phyloP scores from a whole-genome alignment of 1,140 invertebrate species.

The Danaus melanippus region DNA sequence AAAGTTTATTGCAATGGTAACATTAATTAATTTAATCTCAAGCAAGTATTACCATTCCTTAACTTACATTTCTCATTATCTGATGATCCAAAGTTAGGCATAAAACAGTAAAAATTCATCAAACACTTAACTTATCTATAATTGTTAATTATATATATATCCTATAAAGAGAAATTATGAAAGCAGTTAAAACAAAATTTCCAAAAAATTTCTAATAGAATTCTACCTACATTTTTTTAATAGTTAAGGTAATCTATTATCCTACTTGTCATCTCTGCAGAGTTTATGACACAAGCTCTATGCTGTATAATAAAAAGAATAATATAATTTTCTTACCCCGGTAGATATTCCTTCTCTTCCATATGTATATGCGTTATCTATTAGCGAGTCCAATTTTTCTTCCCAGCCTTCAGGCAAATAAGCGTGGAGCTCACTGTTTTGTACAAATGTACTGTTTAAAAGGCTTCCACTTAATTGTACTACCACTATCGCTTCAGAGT shows the following conservation, averaged over 20 bases:
- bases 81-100: constrained; percentile 15
- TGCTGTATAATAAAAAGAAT: neutral
- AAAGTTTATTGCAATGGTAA: too few relatives aligned
- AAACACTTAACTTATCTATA: too few relatives aligned
- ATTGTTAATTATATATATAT: too few relatives aligned
- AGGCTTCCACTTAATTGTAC: constrained; percentile 91
- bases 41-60: constrained; percentile 1
- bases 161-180: too few relatives aligned
- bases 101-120: constrained; percentile 11
- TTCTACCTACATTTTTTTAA: too few relatives aligned
- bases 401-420: constrained; percentile 83
- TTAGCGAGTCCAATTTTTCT: constrained; percentile 86
- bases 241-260: too few relatives aligned
- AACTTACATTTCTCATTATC: constrained; percentile 29
- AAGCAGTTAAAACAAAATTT: too few relatives aligned
- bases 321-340: constrained; percentile 73
- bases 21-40: too few relatives aligned
- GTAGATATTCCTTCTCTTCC: constrained; percentile 88
- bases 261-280: too few relatives aligned
- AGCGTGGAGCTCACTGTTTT: constrained; percentile 87
- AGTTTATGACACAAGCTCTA: too few relatives aligned
- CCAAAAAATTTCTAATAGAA: too few relatives aligned
- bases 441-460: constrained; percentile 90
- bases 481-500: constrained; percentile 95
- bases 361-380: constrained; percentile 94